A percentile compares a stretch with the other conserved stretches of the same genome.
Evolutionary conservation across 2,113 vertebrate species (phyloP).

Genomic region (Chrysemys picta): DNA sequence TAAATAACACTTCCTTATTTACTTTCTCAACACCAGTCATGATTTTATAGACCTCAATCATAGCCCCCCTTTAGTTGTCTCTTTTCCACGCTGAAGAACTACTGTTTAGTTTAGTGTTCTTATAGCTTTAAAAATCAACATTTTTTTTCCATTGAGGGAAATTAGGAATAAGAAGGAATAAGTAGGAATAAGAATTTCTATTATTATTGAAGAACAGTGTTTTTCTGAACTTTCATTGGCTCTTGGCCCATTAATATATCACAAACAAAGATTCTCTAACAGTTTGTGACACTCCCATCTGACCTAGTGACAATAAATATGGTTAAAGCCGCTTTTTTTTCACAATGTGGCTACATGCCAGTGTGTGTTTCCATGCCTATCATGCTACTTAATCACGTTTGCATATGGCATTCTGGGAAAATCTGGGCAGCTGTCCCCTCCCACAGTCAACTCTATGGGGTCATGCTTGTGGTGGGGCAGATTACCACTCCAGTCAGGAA

Average conservation of each 20-base stretch:
- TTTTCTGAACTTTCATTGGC: not conserved
- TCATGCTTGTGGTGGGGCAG: not conserved
- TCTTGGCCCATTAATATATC: not conserved
- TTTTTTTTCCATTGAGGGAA: not conserved
- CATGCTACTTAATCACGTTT: not conserved
- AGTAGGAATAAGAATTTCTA: not conserved
- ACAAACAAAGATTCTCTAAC: not conserved
- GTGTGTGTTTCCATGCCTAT: not conserved
- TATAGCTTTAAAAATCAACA: not conserved
- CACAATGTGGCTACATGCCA: not conserved
- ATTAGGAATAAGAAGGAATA: not conserved
- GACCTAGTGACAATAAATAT: not conserved
- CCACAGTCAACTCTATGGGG: accelerated
- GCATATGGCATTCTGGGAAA: not conserved
- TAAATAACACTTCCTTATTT: no score
- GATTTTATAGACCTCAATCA: no score
- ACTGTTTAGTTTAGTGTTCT: not conserved
- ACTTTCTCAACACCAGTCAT: no score
- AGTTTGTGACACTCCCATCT: not conserved
- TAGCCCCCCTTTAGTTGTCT: no score
- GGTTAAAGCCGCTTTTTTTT: not conserved
- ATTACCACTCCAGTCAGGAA: not conserved
- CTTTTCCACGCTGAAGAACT: no score
- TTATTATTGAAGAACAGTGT: not conserved
- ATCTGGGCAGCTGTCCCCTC: not conserved